These are phyloP conservation scores for Butastur rufipennis DNA, from an alignment of 2,113 vertebrate genomes.

Conservation along the genomic window DNA sequence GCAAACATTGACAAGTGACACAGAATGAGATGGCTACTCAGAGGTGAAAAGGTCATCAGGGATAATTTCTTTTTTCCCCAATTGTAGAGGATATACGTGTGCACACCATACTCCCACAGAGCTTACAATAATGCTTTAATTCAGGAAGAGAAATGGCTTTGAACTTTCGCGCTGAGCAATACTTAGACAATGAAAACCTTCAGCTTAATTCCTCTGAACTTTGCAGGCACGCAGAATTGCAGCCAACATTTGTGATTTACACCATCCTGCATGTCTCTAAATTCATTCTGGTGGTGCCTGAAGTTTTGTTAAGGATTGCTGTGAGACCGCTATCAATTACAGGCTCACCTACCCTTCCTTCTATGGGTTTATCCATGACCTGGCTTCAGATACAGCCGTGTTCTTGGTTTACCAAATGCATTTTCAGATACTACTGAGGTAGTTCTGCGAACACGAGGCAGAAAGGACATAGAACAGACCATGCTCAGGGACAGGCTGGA, in stretches of 20 bases:
- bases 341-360: not conserved
- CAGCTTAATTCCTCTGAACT: not conserved
- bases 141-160: constrained; percentile 8
- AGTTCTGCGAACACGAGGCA: not conserved
- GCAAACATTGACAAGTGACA: not conserved
- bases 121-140: not conserved
- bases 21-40: not conserved
- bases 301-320: not conserved
- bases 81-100: not conserved
- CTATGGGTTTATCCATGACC: not conserved
- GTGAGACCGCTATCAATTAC: not conserved
- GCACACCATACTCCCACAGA: not conserved
- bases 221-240: not conserved
- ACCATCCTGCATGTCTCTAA: not conserved
- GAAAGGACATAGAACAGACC: not conserved
- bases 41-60: not conserved
- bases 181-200: not conserved
- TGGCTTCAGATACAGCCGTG: not conserved
- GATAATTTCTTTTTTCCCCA: not conserved
- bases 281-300: not conserved
- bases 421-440: not conserved
- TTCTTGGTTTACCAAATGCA: not conserved
- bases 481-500: not conserved
- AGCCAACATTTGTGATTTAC: not conserved
- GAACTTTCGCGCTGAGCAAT: not conserved